Base-by-base conservation (phyloP, 2,113 vertebrate species). In the Elanus axillaris region DNA sequence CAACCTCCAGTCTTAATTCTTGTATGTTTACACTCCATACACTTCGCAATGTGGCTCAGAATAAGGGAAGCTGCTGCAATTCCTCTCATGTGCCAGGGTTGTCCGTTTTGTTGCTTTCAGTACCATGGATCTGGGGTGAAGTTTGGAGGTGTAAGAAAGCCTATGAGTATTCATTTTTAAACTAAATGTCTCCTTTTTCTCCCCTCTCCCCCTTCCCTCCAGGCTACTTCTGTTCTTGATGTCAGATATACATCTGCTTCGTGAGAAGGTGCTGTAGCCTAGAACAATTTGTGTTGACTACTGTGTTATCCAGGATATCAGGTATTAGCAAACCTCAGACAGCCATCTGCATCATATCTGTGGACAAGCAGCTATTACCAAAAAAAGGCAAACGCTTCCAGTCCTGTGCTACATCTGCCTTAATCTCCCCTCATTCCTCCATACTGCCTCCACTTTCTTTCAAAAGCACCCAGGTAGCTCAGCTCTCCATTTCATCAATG, bases 301-400 rank as follows among this genome's bases (percentile, higher is more conserved):
- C 98, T 98, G 94, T 93, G 97, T 97, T 95, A 90, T 93, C 97
- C 97, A 95, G 96, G 97, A 96, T 95, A 97, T 98, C 98, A 98
- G 98, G 98, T 98, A 98, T 98, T 97, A 97, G 94, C 86, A 96
- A 98, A 97, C 98, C 95, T 98, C 98, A 96, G 97, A 97, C 97
- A 97, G 98, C 98, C 98, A 97, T 97, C 98, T 96, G 96, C 98
- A 97, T 98, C 98, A 91, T 98, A 97, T 97, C 97, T 98, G 97
- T 98, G 98, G 98, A 98, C 98, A 98, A 98, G 98, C 98, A 98
- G 98, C 98, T 98, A 97, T 97, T 98, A 98, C 98, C 98, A 99
- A 99, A 97, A 95, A 96, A 98, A 97, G 97, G 98, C 98, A 91
- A 98, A 96, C 87, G 97, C 97, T 97, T 97, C 96, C 97, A 96